These are phyloP conservation scores for Rhea pennata DNA, from an alignment of 2,113 vertebrate genomes.

Conservation along the genomic window DNA sequence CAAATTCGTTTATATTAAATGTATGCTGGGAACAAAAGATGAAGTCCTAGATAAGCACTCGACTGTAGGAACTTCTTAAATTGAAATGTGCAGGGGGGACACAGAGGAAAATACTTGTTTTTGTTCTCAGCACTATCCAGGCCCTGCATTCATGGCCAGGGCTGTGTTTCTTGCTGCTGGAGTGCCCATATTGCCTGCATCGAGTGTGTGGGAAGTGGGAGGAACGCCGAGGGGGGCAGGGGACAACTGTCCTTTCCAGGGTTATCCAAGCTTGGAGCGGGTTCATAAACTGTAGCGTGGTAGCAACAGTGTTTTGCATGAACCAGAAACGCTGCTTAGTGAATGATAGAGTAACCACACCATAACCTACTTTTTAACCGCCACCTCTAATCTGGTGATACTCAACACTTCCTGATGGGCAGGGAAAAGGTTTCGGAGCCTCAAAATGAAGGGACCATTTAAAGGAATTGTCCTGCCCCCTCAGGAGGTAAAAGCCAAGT, in stretches of 20 bases:
- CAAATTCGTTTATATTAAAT: slow-evolving; percentile 45
- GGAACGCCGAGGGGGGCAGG: neutral
- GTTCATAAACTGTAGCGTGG: neutral
- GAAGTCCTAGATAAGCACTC: slow-evolving; percentile 62
- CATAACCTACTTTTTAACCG: neutral
- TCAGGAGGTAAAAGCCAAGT: neutral
- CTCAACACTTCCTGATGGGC: neutral
- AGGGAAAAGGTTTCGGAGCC: neutral
- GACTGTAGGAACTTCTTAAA: slow-evolving; percentile 21
- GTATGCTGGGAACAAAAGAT: slow-evolving; percentile 27
- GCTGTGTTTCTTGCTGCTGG: neutral
- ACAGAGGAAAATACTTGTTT: neutral
- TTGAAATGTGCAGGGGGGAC: neutral
- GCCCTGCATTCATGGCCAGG: neutral
- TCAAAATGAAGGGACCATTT: neutral
- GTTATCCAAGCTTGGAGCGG: neutral
- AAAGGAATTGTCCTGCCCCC: neutral
- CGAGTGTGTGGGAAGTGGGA: fast-evolving
- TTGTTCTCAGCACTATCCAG: neutral
- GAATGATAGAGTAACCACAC: neutral
- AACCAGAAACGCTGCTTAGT: neutral
- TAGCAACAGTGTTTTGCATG: neutral
- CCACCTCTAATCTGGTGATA: neutral
- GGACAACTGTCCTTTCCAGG: neutral
- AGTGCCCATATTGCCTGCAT: neutral